A percentile compares a stretch with the other conserved stretches of the same genome.
Conservation (phyloP, 2,888 invertebrate genomes). For the Caenorhabditis becei region DNA sequence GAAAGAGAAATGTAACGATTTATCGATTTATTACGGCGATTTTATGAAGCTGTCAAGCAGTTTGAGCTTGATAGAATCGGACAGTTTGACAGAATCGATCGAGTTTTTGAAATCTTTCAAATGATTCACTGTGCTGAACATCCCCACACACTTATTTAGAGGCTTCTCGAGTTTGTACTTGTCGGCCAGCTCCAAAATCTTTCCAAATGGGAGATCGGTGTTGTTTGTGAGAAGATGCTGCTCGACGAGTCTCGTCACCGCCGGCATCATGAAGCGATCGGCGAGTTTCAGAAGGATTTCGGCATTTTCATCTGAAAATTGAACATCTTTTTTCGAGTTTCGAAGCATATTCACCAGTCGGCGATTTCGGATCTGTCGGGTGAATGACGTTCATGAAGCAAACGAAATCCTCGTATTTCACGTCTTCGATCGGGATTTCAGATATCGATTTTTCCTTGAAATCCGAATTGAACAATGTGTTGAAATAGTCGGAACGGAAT, state of each 20-base stretch:
- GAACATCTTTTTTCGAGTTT: neutral
- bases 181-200: neutral
- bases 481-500: neutral
- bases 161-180: neutral
- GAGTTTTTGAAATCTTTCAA: no score
- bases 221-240: neutral
- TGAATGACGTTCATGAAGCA: neutral
- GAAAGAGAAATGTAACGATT: no score
- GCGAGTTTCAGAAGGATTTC: slow-evolving; percentile 14
- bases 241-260: slow-evolving; percentile 1
- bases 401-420: slow-evolving; percentile 11
- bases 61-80: no score
- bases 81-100: no score
- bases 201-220: neutral
- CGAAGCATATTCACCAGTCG: neutral
- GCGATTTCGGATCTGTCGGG: neutral
- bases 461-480: neutral
- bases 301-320: neutral
- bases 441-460: slow-evolving; percentile 7
- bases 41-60: no score
- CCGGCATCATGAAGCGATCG: slow-evolving; percentile 30
- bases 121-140: neutral
- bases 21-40: no score
- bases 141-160: neutral
- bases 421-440: slow-evolving; percentile 6